Evolutionary conservation across 2,797 vertebrate genomes (phyloP).

Genomic region (Sparidentex hasta): DNA sequence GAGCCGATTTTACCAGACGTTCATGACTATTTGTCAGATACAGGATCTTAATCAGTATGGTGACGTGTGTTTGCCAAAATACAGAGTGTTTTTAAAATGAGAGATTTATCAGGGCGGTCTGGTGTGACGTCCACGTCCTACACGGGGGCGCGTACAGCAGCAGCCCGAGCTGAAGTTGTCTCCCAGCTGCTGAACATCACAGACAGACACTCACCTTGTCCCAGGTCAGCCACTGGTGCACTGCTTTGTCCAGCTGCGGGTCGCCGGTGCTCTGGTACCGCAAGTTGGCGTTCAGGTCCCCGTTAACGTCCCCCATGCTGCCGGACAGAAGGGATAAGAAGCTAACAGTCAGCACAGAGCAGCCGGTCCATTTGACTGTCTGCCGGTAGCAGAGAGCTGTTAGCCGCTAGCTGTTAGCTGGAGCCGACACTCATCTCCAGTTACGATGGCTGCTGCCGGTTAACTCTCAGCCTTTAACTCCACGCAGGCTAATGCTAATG

Average conservation of each 20-base stretch:
- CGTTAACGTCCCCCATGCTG: constrained; percentile 78
- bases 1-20: background rate
- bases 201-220: constrained; percentile 85
- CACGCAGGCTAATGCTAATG: background rate
- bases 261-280: constrained; percentile 85
- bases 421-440: background rate
- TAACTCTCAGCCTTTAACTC: background rate
- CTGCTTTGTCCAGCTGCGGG: constrained; percentile 87
- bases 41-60: accelerated
- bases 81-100: background rate
- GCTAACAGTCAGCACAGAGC: constrained; percentile 11
- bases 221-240: constrained; percentile 91
- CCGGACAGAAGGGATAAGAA: background rate
- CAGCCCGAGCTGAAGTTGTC: background rate
- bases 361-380: background rate
- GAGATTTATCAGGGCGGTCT: background rate
- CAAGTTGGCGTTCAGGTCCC: constrained; percentile 88
- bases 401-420: background rate
- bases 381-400: background rate
- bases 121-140: background rate
- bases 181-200: background rate
- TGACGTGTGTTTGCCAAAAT: accelerated
- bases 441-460: background rate
- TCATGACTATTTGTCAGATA: accelerated
- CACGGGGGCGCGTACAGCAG: too few species aligned